Evolutionary conservation across 1,140 invertebrate species (phyloP), one percentile per base, ranked within the genome.

Genomic region (Drosophila seguyi): DNA sequence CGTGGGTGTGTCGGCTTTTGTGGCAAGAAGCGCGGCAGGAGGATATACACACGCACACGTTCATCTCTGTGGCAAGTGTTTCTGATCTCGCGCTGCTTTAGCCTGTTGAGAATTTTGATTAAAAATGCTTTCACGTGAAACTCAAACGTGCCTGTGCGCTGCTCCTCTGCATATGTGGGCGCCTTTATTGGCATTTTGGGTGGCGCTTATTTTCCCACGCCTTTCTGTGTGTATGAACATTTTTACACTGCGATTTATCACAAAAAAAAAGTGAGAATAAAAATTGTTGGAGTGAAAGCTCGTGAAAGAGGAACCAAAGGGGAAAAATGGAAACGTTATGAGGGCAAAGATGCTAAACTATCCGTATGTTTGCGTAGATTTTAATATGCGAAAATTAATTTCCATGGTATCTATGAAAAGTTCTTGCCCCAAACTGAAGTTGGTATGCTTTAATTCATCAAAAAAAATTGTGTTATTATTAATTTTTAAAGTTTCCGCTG

Each of bases 91-190:
- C 80, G 84, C 73, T 90, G 73, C 85, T 88, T 88, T 90, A 84
- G 84, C 80, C 84, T 88, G 84, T 90, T 88, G 85, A 87, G 84
- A 88, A 88, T 88, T 88, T 88, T 88, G 84, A 88, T 88, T 88
- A 88, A 88, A 88, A 88, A 88, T 88, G 84, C 84, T 88, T 88
- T 83, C 84, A 90, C 85, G 84, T 90, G 84, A 88, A 88, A 72
- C 84, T 81, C 84, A 90, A 88, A 88, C 84, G 84, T 88, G 84
- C 78, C 76, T 78, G 81, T 59, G 38, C 31, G 42, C 31, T 62
- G 50, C 56, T 56, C 34, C 52, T 61, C 60, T 63, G 58, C 47
- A 47, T 58, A 73, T 83, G 74, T 65, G 72, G 47, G 53, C 29
- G 29, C 44, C 41, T 74, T 60, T 69, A 75, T 75, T 68, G 62